Evolutionary conservation across 2,888 invertebrate genomes (phyloP), one percentile per base, ranked within the genome.

Genomic region (Acrobasis consociella): DNA sequence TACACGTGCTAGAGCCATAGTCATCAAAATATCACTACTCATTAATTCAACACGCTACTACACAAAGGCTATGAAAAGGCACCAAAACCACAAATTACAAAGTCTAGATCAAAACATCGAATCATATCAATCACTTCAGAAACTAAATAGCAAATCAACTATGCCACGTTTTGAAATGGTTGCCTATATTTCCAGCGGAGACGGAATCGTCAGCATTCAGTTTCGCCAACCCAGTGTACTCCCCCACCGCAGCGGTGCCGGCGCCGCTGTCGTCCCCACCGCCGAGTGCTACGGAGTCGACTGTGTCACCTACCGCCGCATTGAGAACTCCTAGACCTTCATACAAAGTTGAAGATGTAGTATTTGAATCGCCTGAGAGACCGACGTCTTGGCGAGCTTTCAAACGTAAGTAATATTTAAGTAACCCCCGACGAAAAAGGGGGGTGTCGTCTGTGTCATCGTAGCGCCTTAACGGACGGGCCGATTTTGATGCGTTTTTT

Each of bases 221-320:
- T 75, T 97, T 96, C 80, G 95, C 97, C 53, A 97, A 97, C 87
- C 97, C 97, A 0, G 96, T 96, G 0, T 97, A 97, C 73, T 97
- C 97, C 68, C 95, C 97, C 0, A 95, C 95, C 22, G 85, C 86
- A 0, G 71, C 81, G 2, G 78, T 77, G 13, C 69, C 85, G 1
- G 75, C 78, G 2, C 75, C 83, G 2, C 68, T 81, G 11, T 69
- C 78, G 7, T 76, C 76, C 7, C 78, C 76, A 7, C 79, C 81
- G 59, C 72, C 74, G 0, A 69, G 69, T 60, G 67, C 62, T 42
- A 51, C 73, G 16, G 68, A 73, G 17, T 62, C 78, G 1, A 71
- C 80, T 5, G 77, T 78, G 7, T 78, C 88, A 0, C 80, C 86
- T 1, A 74, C 87, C 17, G 77, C 81, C 0, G 77, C 81, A 0